Percentiles rank a stretch among this genome's conserved stretches.
Conservation (phyloP, 2,113 vertebrate species). For the Colius striatus region DNA sequence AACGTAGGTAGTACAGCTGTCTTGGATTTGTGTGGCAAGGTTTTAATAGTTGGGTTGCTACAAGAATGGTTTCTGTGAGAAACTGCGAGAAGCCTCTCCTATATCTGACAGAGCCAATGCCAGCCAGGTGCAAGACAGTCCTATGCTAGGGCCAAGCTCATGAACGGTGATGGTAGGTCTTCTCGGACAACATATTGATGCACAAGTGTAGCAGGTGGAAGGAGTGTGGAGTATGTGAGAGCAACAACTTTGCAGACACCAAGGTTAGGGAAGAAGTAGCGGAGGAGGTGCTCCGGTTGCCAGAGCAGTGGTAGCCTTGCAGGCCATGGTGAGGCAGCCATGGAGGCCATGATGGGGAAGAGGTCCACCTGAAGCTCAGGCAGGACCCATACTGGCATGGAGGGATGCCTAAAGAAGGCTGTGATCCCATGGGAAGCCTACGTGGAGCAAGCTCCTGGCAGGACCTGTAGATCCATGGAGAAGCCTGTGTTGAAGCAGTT, state of each 20-base stretch:
- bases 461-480: too few relatives aligned
- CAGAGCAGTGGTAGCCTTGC: too few relatives aligned
- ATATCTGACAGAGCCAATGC: neutral
- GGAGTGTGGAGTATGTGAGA: neutral
- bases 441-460: neutral
- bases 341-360: neutral
- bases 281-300: too few relatives aligned
- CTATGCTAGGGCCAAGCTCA: neutral
- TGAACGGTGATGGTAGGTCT: neutral
- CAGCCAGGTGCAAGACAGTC: too few relatives aligned
- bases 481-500: neutral
- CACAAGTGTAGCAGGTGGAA: neutral
- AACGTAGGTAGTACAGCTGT: neutral
- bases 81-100: neutral
- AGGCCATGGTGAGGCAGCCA: neutral
- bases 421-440: neutral
- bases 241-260: neutral
- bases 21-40: neutral
- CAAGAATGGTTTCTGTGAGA: neutral
- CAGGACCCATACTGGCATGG: neutral
- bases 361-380: neutral
- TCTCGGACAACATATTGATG: neutral
- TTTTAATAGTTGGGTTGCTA: neutral
- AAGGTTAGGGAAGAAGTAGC: neutral
- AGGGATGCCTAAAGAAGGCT: neutral